Evolutionary conservation across 2,888 invertebrate species (phyloP), one percentile per base, ranked within the genome.

Genomic region (Eubasilissa splendida): DNA sequence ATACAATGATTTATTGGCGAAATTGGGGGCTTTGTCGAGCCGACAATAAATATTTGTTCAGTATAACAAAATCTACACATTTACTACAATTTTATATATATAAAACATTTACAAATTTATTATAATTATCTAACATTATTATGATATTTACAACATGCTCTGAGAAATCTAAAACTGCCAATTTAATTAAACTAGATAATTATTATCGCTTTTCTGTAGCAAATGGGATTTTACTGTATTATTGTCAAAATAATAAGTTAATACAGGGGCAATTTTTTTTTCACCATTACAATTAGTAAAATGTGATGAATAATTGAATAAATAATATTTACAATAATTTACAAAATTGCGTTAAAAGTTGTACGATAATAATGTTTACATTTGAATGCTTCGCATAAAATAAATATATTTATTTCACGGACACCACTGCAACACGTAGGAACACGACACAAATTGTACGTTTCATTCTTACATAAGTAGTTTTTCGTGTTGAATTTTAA

Each of bases 21-120:
- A 63, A 22, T 70, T 53, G 53, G 52, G 9, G 70, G 54, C 53
- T 70, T 70, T 70, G 53, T n/a, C 71, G 50, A 31, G 56, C 71
- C 12, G 56, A 73, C 71, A 73, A 73, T 73, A 73, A 73, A 73
- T 73, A 73, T 73, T 33, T 73, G 71, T 73, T 73, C 71, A 31
- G 71, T 56, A 58, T 58, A 73, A 73, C 71, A 56, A 73, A 73
- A 73, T 58, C 71, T 73, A 73, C 71, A 73, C 71, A 70, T 53
- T 70, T 53, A 70, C 70, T 70, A 70, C 70, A 31, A 53, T 42
- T 42, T 42, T 42, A 42, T 42, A 42, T 42, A 42, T 70, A 70
- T 70, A 70, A 70, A 70, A 70, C 63, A 70, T 70, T 50, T 70
- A 70, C 70, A 70, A 70, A 14, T 22, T 60, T n/a, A 60, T 60